Conservation (phyloP, 2,888 invertebrate species). For the Busseola fusca region DNA sequence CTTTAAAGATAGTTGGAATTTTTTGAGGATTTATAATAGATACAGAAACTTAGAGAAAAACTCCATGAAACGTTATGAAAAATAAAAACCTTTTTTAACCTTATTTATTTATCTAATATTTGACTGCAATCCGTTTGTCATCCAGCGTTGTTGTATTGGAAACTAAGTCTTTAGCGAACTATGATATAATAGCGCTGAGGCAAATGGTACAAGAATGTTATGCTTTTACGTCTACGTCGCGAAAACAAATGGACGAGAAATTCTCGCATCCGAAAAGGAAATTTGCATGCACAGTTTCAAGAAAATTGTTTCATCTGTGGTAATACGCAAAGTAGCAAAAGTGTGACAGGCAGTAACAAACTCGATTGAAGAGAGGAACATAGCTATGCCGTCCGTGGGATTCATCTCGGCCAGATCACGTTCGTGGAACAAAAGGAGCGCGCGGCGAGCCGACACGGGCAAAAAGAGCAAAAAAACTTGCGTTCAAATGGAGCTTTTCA, state of each 20-base stretch:
- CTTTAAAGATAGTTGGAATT: conserved; percentile 61
- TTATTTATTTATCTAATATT: conserved; percentile 70
- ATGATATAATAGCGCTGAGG: conserved; percentile 76
- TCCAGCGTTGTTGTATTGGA: conserved; percentile 77
- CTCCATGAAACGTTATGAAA: conserved; percentile 34
- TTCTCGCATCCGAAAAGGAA: conserved; percentile 66
- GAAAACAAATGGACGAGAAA: conserved; percentile 77
- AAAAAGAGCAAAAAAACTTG: conserved; percentile 81
- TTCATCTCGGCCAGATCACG: conserved; percentile 87
- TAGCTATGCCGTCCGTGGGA: conserved; percentile 82
- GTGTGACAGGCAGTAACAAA: conserved; percentile 80
- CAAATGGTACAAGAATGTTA: conserved; percentile 78
- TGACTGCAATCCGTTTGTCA: conserved; percentile 77
- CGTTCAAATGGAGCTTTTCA: conserved; percentile 85
- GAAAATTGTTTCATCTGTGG: conserved; percentile 76
- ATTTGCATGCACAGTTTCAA: conserved; percentile 61
- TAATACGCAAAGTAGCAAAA: conserved; percentile 76
- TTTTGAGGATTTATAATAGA: conserved; percentile 42
- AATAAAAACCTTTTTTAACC: conserved; percentile 63
- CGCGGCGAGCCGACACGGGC: conserved; percentile 77
- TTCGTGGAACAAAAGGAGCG: conserved; percentile 85
- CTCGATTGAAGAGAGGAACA: conserved; percentile 80
- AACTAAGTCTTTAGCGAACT: conserved; percentile 75
- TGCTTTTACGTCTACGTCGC: conserved; percentile 72
- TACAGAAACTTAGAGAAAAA: conserved; percentile 35